Percentiles rank a stretch among this genome's conserved stretches.
These are phyloP conservation scores for Deilephila porcellus DNA, from an alignment of 2,888 invertebrate genomes.

Conservation along the genomic window DNA sequence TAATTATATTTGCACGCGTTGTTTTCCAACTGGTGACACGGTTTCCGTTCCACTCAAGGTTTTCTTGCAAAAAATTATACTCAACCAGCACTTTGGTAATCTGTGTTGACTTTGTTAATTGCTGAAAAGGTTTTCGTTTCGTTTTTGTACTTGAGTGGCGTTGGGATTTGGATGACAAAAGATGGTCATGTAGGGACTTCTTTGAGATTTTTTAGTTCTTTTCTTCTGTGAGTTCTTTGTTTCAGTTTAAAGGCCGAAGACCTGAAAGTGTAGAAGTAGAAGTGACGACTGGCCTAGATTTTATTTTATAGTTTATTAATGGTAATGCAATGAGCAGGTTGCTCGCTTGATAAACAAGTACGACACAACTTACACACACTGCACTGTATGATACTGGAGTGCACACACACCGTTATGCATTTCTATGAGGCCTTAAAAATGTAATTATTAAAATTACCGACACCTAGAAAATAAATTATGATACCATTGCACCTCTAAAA, in stretches of 20 bases:
- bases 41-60: background rate
- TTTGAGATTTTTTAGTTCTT: conserved; percentile 2
- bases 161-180: background rate
- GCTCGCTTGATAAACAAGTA: no score
- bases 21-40: conserved; percentile 23
- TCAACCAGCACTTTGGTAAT: background rate
- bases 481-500: no score
- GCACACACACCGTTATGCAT: no score
- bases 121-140: conserved; percentile 16
- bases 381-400: no score
- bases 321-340: no score
- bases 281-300: background rate
- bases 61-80: conserved; percentile 18
- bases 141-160: conserved; percentile 1
- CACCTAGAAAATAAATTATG: no score
- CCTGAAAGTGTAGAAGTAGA: background rate
- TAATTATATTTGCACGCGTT: conserved; percentile 22
- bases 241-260: background rate
- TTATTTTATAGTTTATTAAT: background rate
- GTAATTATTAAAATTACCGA: no score
- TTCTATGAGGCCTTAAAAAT: no score
- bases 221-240: background rate
- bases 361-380: no score
- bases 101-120: conserved; percentile 25
- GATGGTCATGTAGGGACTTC: background rate